Evolutionary conservation across 2,888 invertebrate species (phyloP), one percentile per base, ranked within the genome.

Genomic region (Hyles lineata): DNA sequence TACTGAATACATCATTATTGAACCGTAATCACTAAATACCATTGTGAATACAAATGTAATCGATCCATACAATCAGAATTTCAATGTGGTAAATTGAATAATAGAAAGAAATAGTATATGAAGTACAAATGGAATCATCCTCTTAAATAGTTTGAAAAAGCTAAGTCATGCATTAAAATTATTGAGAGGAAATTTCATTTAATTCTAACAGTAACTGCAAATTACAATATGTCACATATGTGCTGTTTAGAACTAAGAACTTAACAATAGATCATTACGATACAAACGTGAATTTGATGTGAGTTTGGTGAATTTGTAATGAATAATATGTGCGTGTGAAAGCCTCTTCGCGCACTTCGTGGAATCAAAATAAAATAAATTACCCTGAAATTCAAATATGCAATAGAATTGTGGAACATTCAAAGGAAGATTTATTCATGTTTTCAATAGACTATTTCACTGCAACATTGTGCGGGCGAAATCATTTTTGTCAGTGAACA

Each of bases 291-390:
- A 55, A 55, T 52, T 1, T n/a, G 4, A n/a, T 55, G 55, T 19
- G 19, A 55, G 17, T 19, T 55, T 55, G 55, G 1, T 55, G 55
- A 55, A 55, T 55, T 55, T 55, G 6, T n/a, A 55, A 55, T 55
- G 6, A 19, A n/a, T 9, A 35, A 8, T 9, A 35, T 35, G 35
- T 35, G 9, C 15, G 43, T 43, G 43, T 15, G 11, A 15, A 43
- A 43, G 43, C 43, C 43, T 43, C 15, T 43, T 2, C 55, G 19
- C 8, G n/a, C 55, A n/a, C 55, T 5, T 19, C 5, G 5, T 55
- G n/a, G 55, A 55, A 55, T 55, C n/a, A 55, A 55, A 55, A 55
- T 55, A 55, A n/a, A 19, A 55, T 55, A n/a, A 55, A n/a, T 55
- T 55, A 55, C 55, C n/a, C 55, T 6, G 55, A n/a, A 55, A 55